A percentile compares a stretch with the other conserved stretches of the same genome.
Evolutionary conservation across 2,797 vertebrate species (phyloP).

Genomic region (Channa striata): DNA sequence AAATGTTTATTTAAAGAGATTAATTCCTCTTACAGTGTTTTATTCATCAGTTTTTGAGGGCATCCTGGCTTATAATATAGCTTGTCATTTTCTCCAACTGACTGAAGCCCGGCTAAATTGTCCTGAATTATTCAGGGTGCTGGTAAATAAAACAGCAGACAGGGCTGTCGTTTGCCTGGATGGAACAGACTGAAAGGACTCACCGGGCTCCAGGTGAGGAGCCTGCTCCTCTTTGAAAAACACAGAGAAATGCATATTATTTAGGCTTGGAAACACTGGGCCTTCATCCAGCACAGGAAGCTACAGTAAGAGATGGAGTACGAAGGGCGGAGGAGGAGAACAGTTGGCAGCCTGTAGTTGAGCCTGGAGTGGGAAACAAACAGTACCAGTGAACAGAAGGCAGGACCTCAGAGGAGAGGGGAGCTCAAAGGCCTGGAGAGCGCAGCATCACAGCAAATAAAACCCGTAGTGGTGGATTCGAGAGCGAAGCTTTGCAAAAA

Average conservation of each 20-base stretch:
- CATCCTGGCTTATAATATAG: constrained; percentile 78
- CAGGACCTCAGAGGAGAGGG: constrained; percentile 66
- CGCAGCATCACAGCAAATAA: constrained; percentile 59
- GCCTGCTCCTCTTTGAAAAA: constrained; percentile 63
- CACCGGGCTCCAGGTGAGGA: constrained; percentile 78
- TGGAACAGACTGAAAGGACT: constrained; percentile 68
- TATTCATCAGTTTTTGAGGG: constrained; percentile 80
- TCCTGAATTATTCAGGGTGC: constrained; percentile 82
- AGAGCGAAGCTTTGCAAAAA: constrained; percentile 24
- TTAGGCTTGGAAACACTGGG: constrained; percentile 74
- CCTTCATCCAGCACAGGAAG: constrained; percentile 70
- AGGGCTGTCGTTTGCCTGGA: constrained; percentile 55
- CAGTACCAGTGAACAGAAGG: constrained; percentile 82
- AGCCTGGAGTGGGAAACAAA: constrained; percentile 74
- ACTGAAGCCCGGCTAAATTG: constrained; percentile 82
- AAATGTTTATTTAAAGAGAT: constrained; percentile 82
- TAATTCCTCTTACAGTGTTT: constrained; percentile 79
- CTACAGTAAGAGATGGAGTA: constrained; percentile 61
- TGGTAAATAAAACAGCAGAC: constrained; percentile 83
- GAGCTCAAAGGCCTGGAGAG: constrained; percentile 58
- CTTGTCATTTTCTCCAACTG: constrained; percentile 78
- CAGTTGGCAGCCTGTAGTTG: constrained; percentile 70
- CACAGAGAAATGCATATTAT: constrained; percentile 76
- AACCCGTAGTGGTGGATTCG: constrained; percentile 44
- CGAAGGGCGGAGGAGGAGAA: constrained; percentile 57